Conservation (phyloP, 2,888 invertebrate species). For the Rhaphigaster nebulosa region DNA sequence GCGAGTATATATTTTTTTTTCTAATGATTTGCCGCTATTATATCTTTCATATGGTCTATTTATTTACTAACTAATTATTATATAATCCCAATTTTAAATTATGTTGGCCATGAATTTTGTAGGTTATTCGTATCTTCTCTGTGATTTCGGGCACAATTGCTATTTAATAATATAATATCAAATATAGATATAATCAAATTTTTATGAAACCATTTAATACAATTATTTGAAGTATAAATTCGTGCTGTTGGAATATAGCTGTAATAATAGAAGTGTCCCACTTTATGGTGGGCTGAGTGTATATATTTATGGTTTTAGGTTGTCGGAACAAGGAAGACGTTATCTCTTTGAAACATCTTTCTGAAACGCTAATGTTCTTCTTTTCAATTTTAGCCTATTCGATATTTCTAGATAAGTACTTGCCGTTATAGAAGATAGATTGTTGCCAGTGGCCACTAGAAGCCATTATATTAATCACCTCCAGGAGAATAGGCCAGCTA, state of each 20-base stretch:
- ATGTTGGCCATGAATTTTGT: no score
- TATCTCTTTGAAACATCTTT: not conserved
- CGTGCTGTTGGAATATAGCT: not conserved
- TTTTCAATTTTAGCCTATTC: not conserved
- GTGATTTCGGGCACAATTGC: no score
- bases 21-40: no score
- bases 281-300: not conserved
- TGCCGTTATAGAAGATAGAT: conserved; percentile 1
- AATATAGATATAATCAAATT: no score
- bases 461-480: conserved; percentile 19
- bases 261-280: not conserved
- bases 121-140: no score
- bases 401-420: not conserved
- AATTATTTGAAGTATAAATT: no score
- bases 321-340: not conserved
- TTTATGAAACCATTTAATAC: no score
- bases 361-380: not conserved
- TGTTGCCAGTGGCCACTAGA: not conserved
- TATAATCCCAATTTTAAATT: no score
- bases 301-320: not conserved
- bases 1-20: no score
- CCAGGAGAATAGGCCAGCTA: not conserved
- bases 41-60: no score
- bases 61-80: no score
- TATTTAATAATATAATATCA: no score